Conservation (phyloP, 2,888 invertebrate genomes). For the Pasiphila rectangulata region DNA sequence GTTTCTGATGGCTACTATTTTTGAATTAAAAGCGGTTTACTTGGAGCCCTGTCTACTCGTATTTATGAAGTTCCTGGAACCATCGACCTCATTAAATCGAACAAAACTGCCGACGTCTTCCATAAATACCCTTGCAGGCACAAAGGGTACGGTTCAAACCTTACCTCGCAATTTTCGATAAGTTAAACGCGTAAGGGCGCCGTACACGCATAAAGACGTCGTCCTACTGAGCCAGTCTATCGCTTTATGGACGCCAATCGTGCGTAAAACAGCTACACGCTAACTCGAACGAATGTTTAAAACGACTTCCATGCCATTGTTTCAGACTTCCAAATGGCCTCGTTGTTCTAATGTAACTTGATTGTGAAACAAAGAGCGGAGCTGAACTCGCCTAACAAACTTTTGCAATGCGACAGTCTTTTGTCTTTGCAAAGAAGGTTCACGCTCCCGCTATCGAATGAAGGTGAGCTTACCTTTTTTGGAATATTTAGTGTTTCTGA, state of each 20-base stretch:
- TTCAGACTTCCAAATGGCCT: slow-evolving; percentile 48
- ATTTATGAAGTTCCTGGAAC: slow-evolving; percentile 14
- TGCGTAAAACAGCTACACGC: slow-evolving; percentile 60
- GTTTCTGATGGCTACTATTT: background rate
- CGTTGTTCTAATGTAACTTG: slow-evolving; percentile 63
- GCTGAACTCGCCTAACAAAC: slow-evolving; percentile 50
- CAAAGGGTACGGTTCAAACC: slow-evolving; percentile 26
- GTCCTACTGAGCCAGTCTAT: slow-evolving; percentile 40
- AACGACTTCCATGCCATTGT: slow-evolving; percentile 61
- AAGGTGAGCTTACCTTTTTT: slow-evolving; percentile 8
- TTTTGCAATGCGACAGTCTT: slow-evolving; percentile 62
- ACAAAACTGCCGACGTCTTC: slow-evolving; percentile 25
- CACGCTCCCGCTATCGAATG: slow-evolving; percentile 36
- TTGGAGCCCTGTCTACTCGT: background rate
- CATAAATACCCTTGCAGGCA: slow-evolving; percentile 28
- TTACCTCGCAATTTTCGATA: slow-evolving; percentile 35
- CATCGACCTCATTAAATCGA: slow-evolving; percentile 26
- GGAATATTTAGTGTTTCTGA: too few species aligned
- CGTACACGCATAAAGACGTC: slow-evolving; percentile 36
- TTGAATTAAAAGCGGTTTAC: slow-evolving; percentile 1
- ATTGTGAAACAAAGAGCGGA: slow-evolving; percentile 64
- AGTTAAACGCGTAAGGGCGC: slow-evolving; percentile 32
- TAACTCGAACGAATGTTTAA: slow-evolving; percentile 55
- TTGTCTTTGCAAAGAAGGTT: slow-evolving; percentile 60
- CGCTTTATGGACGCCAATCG: slow-evolving; percentile 57